phyloP scores from a whole-genome alignment of 2,113 vertebrate species.

The Megaceryle torquata region DNA sequence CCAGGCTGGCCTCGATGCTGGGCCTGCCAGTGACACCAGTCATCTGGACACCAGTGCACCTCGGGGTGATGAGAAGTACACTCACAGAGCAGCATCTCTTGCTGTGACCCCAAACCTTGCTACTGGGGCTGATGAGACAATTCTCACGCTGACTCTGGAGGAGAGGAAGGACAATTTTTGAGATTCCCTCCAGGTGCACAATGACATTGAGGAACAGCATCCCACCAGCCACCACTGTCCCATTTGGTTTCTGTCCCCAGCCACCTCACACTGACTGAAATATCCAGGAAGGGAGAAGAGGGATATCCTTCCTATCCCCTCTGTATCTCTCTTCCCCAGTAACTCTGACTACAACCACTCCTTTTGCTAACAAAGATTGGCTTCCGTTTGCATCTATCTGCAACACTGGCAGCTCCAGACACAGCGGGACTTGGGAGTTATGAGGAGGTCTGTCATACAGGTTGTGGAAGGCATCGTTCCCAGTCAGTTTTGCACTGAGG shows the following conservation, averaged over 20 bases:
- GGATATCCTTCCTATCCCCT: not conserved
- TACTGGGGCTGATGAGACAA: not conserved
- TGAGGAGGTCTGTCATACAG: too few species aligned
- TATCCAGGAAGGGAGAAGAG: not conserved
- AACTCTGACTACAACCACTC: not conserved
- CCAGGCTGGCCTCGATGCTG: not conserved
- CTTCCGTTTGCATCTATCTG: not conserved
- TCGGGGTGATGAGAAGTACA: not conserved
- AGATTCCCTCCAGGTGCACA: not conserved
- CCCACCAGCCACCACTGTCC: not conserved
- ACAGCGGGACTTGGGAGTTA: not conserved
- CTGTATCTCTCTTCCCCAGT: not conserved
- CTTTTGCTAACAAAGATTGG: not conserved
- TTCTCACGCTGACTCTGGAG: not conserved
- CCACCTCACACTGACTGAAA: not conserved
- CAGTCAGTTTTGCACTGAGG: not conserved
- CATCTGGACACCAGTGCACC: not conserved
- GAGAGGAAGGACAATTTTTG: not conserved
- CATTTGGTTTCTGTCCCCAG: not conserved
- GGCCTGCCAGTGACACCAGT: not conserved
- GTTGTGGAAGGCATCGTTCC: not conserved
- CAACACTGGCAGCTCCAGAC: not conserved
- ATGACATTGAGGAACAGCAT: not conserved
- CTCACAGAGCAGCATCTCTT: not conserved
- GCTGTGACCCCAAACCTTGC: not conserved